These are phyloP conservation scores for Puffinus mauretanicus DNA, from an alignment of 2,113 vertebrate species.

Conservation along the genomic window DNA sequence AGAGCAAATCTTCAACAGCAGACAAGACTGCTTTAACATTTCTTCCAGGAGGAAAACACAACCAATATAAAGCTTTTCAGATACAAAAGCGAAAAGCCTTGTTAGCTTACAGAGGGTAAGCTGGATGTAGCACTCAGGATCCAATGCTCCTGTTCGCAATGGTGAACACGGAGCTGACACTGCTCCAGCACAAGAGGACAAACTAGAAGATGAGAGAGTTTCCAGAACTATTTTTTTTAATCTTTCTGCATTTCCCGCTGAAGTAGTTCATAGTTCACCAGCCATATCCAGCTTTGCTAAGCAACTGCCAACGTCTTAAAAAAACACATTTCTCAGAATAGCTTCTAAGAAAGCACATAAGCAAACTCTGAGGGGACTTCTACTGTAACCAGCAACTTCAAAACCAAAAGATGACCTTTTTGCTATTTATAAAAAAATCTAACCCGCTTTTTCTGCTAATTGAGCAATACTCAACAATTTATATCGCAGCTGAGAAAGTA, in stretches of 20 bases:
- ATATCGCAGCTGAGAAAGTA: background rate
- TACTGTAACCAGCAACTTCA: background rate
- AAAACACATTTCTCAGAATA: accelerated
- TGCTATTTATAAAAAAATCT: background rate
- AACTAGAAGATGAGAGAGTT: accelerated
- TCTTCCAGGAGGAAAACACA: background rate
- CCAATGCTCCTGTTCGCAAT: accelerated
- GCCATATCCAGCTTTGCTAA: background rate
- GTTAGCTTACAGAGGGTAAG: background rate
- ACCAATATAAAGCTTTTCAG: accelerated
- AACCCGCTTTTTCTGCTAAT: background rate
- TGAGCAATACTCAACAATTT: background rate
- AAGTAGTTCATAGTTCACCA: background rate
- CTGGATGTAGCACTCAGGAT: background rate
- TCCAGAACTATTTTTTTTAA: background rate
- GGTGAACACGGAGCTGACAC: accelerated
- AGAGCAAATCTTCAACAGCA: background rate
- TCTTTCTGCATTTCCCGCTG: background rate
- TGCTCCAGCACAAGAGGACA: background rate
- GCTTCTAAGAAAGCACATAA: accelerated
- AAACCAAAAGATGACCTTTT: background rate
- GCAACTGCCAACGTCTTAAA: accelerated
- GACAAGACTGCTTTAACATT: accelerated
- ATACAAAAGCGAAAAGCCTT: background rate
- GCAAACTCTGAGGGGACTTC: background rate